Evolutionary conservation across 2,113 vertebrate genomes (phyloP).

Genomic region (Scolopax mira): DNA sequence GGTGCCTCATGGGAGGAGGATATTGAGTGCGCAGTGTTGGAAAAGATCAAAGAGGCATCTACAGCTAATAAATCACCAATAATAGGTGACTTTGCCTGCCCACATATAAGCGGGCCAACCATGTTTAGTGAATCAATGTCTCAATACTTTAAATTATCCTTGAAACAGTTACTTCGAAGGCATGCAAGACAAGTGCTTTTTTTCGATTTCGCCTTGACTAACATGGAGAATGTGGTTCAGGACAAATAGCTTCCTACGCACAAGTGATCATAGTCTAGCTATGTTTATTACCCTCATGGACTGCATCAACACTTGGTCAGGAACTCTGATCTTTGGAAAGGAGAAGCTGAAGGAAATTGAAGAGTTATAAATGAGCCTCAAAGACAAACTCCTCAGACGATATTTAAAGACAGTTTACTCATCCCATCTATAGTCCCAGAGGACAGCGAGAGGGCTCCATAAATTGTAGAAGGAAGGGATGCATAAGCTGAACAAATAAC

Average conservation of each 20-base stretch:
- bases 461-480: not conserved
- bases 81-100: not conserved
- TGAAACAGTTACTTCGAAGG: not conserved
- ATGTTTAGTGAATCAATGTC: constrained; percentile 24
- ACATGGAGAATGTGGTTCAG: not conserved
- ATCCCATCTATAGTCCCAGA: not conserved
- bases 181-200: not conserved
- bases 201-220: not conserved
- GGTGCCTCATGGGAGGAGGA: not conserved
- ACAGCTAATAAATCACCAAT: constrained; percentile 34
- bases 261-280: not conserved
- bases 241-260: not conserved
- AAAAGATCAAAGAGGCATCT: constrained; percentile 9
- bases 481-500: not conserved
- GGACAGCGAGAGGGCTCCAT: not conserved
- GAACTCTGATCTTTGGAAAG: not conserved
- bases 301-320: not conserved
- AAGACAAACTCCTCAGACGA: not conserved
- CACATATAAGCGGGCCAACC: not conserved
- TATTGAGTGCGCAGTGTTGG: not conserved
- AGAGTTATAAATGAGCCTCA: not conserved
- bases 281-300: not conserved
- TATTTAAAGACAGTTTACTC: not conserved
- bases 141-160: constrained; percentile 12
- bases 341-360: not conserved